A percentile compares a stretch with the other conserved stretches of the same genome.
These are phyloP conservation scores for Lasaia peninsularis DNA, from an alignment of 1,140 invertebrate genomes.

Conservation along the genomic window DNA sequence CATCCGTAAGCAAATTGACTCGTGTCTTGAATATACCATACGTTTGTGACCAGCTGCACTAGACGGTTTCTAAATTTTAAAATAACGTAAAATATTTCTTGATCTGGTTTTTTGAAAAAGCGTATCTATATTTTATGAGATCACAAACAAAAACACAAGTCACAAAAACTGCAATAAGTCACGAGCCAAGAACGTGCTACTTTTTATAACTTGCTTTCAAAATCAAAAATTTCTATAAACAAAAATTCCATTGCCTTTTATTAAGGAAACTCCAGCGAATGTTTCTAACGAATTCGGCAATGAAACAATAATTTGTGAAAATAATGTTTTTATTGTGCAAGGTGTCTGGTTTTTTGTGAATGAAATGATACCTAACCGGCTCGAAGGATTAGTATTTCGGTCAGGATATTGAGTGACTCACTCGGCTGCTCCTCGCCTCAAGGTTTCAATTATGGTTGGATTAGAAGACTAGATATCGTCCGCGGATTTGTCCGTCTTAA, in stretches of 20 bases:
- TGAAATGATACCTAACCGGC: slow-evolving; percentile 7
- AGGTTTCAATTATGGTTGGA: neutral
- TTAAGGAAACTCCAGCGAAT: neutral
- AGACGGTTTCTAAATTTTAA: too few relatives aligned
- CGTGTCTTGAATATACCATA: too few relatives aligned
- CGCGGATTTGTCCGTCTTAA: too few relatives aligned
- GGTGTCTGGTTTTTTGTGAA: slow-evolving; percentile 1
- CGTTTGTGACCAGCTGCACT: too few relatives aligned
- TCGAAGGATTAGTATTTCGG: slow-evolving; percentile 3
- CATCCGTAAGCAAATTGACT: too few relatives aligned
- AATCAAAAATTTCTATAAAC: neutral
- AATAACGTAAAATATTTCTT: too few relatives aligned
- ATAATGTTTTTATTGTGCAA: neutral
- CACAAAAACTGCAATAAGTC: slow-evolving; percentile 4
- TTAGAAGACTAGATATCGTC: too few relatives aligned
- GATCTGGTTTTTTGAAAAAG: neutral
- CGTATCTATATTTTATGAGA: neutral
- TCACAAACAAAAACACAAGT: too few relatives aligned
- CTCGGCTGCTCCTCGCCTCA: neutral
- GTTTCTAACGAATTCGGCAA: neutral
- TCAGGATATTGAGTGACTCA: slow-evolving; percentile 5
- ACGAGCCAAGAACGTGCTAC: slow-evolving; percentile 7
- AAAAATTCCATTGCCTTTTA: neutral
- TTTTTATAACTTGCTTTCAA: neutral
- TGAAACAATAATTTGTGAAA: neutral